Evolutionary conservation across 2,888 invertebrate genomes (phyloP).

Genomic region (Cosmia trapezina): DNA sequence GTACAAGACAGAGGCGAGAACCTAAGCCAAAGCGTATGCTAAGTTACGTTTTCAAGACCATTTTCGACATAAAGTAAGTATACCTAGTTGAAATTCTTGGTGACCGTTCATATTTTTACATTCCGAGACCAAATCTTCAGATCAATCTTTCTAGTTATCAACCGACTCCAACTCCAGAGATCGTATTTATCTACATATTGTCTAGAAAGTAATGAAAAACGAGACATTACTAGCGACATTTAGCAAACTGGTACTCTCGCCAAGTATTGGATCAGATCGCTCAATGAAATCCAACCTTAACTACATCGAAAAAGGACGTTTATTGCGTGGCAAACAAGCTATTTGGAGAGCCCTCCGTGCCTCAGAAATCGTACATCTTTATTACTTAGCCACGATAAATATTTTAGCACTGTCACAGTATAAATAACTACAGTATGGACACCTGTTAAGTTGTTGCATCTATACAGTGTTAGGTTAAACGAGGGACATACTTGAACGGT

Average conservation of each 20-base stretch:
- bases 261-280: conserved; percentile 41
- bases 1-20: not conserved
- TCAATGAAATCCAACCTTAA: not conserved
- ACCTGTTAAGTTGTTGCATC: no score
- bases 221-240: conserved; percentile 25
- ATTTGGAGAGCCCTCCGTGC: no score
- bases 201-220: conserved; percentile 35
- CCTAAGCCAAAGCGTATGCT: not conserved
- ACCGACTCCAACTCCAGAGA: not conserved
- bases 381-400: no score
- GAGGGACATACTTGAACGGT: no score
- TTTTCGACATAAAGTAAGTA: not conserved
- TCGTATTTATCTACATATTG: not conserved
- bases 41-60: conserved; percentile 3
- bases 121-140: conserved; percentile 17
- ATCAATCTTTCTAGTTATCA: not conserved
- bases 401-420: no score
- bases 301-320: not conserved
- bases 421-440: no score
- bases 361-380: no score
- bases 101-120: not conserved
- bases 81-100: not conserved
- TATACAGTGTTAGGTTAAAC: no score
- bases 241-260: conserved; percentile 23
- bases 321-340: not conserved